Base-by-base conservation (phyloP, 2,113 vertebrate genomes). In the Sylvilagus bachmani region DNA sequence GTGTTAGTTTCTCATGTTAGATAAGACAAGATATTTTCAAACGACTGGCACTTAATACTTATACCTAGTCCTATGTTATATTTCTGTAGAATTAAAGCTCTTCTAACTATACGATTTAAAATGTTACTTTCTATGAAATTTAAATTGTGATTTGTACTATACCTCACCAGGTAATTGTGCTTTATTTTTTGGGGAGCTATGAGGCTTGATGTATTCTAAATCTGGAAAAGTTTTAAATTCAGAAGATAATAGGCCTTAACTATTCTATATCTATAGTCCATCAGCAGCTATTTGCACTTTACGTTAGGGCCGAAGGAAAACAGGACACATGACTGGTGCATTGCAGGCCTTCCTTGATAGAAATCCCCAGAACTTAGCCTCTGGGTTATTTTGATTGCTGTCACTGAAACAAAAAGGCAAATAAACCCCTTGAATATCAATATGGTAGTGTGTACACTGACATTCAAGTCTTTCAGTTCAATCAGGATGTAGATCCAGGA, bases 151-250 rank as follows among this genome's bases (percentile, higher is more conserved):
- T 70, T 81, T 31, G 2, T 53, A 36, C 25, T 13, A 62, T n/a
- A 62, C 2, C 21, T 87, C 74, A 44, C 6, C 1, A 27, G 10
- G 0, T 51, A 64, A 62, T 67, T 86, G 44, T 82, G 53, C 51
- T 93, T 79, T 66, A 44, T 38, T 33, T 86, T 95, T 95, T 82
- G 0, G 44, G 82, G 55, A 88, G 25, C 1, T 81, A 87, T 74
- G 55, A 21, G 7, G 69, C 9, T 92, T 83, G 21, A 38, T 75
- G 3, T 71, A 33, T 51, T 49, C 7, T 14, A 85, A 70, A 5
- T 77, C 29, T 78, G 51, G 61, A 84, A 77, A 78, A 29, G 3
- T 79, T 89, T 96, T 78, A 51, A 38, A 89, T 79, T 61, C 77
- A 58, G 67, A 87, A 83, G 85, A 44, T 55, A 66, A 8, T 27